Evolutionary conservation across 2,113 vertebrate genomes (phyloP), one percentile per base, ranked within the genome.

Genomic region (Prionailurus viverrinus): DNA sequence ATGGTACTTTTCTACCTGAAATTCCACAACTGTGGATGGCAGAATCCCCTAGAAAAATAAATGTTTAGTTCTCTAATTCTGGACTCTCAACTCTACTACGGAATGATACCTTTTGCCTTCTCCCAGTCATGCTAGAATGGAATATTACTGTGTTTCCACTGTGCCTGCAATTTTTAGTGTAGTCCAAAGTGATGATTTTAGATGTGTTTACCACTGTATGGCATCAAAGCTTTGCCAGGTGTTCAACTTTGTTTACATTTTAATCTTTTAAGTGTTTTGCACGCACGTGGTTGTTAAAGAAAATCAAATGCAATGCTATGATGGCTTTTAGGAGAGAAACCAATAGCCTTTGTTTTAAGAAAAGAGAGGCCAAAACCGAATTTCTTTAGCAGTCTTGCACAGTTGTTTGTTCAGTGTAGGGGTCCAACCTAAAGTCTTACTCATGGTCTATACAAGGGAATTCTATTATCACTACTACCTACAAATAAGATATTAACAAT

Each of bases 211-310:
- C 23, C 88, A 18, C 58, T 82, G 36, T 0, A 31, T 83, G 51
- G 45, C 29, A 55, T 73, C 48, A 86, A 95, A 93, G 25, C 15
- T 89, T 96, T 95, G 91, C 79, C 63, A 94, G 85, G 55, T 45
- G 31, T 69, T 89, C 45, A 92, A 3, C 12, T 74, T 82, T 78
- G 19, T 95, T 96, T 88, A 58, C 4, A 73, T 93, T 95, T 85
- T 63, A 85, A 74, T 92, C 5, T 78, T 95, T 76, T 63, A 90
- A 89, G 63, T 71, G 33, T 74, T 80, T 91, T 27, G 19, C 18
- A 65, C 16, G 5, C 48, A 55, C 33, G 27, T 41, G 31, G 29
- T 68, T 84, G 1, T n/a, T 79, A 80, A 74, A 36, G 31, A 23
- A 53, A 45, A 80, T 58, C 90, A 55, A 80, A 76, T 29, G 7